Evolutionary conservation across 2,888 invertebrate genomes (phyloP), one percentile per base, ranked within the genome.

Genomic region (Bhutanitis thaidina): DNA sequence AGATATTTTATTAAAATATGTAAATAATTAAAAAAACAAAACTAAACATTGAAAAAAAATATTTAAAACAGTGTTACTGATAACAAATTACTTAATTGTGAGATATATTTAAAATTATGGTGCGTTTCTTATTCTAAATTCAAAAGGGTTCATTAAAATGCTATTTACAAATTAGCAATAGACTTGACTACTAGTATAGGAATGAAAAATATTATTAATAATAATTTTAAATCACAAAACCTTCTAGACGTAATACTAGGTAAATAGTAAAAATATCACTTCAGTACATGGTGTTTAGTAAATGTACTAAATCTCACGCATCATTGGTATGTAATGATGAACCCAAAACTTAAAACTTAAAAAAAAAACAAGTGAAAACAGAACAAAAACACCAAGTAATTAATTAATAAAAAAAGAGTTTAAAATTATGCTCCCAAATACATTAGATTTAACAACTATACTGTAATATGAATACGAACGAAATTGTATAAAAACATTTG

Each of bases 151-250:
- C 20, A 32, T 29, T 44, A 44, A 46, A 51, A 46, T 36, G 32
- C 36, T 55, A 51, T 56, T 49, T 57, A 49, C 53, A 57, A 13
- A 34, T 30, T 35, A 52, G 37, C 45, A 56, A 62, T 56, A 57
- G 54, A 60, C 47, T 57, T 54, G 57, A 68, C 60, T 70, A 77
- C 74, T 77, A 78, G 77, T 62, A 58, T 60, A 71, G 67, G 64
- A 74, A 71, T 71, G 65, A 60, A 50, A 51, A 50, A 52, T 52
- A 55, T 54, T 59, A 60, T 55, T 61, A 40, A 25, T 7, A 45
- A 32, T 7, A 53, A 60, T 57, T 30, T 12, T 60, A 55, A 61
- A 64, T 62, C 57, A 59, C 55, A 57, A 57, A 46, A 41, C 27
- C 36, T 46, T 52, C 32, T 35, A 57, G 43, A 39, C 45, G 58